Evolutionary conservation across 2,113 vertebrate species (phyloP), one percentile per base, ranked within the genome.

Genomic region (Proteles cristata): DNA sequence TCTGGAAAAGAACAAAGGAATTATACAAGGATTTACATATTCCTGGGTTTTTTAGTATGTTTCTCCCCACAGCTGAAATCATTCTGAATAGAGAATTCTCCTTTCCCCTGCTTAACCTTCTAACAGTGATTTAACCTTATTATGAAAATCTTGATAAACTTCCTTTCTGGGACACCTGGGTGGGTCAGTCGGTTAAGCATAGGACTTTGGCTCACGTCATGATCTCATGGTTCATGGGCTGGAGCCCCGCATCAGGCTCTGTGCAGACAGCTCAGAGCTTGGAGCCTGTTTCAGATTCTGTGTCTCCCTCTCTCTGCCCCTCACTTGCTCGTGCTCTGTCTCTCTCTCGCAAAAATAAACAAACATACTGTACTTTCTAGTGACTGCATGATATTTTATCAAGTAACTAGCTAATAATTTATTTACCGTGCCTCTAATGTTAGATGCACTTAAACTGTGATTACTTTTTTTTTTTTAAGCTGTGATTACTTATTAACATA

Each of bases 1-100:
- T 98, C 99, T 99, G 83, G 68, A 98, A 93, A 68, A 97, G 71
- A 88, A 97, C 84, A 94, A 97, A 97, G 48, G 19, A 94, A 73
- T 76, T 58, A 71, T 84, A 80, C 88, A 94, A 92, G 55, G 33
- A 82, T 71, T 77, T 69, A 89, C 7, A 66, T 92, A 90, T 39
- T 90, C 71, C 39, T 61, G 45, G 35, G 55, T 58, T 84, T 83
- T 88, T 95, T 88, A 69, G 81, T 43, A 88, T 69, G 21, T 31
- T 69, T 86, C 61, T 53, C 50, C 58, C 71, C 50, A 90, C 7
- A 71, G 33, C 9, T 96, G 93, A 95, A 96, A 66, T 87, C 2
- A 93, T 63, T 98, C 69, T 96, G 35, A 93, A 90, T 16, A 55
- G 0, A 74, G 35, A 97, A 96, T 94, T 85, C 50, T 93, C 53